A percentile compares a stretch with the other conserved stretches of the same genome.
These are phyloP conservation scores for Zaprionus vittiger DNA, from an alignment of 1,140 invertebrate species.

Conservation along the genomic window DNA sequence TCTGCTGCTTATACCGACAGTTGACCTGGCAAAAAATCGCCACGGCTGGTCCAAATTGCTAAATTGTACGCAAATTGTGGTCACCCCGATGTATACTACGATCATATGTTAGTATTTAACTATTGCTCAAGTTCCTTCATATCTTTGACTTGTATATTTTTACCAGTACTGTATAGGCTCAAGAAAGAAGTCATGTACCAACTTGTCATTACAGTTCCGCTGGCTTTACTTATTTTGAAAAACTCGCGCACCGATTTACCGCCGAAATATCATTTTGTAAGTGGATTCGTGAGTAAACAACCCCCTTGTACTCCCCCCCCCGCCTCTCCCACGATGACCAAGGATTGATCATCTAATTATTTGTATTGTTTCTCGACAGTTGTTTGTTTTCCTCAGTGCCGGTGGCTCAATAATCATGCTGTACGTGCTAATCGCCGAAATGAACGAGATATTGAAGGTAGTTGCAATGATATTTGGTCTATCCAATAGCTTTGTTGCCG, in stretches of 20 bases:
- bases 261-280: slow-evolving; percentile 51
- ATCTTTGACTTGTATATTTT: background rate
- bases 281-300: background rate
- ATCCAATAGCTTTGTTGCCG: slow-evolving; percentile 4
- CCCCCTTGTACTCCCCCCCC: no score
- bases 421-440: slow-evolving; percentile 6
- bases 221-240: slow-evolving; percentile 28
- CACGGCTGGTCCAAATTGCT: slow-evolving; percentile 28
- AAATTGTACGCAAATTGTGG: slow-evolving; percentile 17
- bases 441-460: slow-evolving; percentile 11
- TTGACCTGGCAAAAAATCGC: background rate
- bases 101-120: background rate
- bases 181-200: background rate
- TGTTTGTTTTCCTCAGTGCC: background rate
- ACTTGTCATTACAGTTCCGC: slow-evolving; percentile 29
- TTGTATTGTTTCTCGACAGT: background rate
- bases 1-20: slow-evolving; percentile 16
- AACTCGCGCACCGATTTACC: slow-evolving; percentile 53
- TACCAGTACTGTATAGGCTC: background rate
- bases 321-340: no score
- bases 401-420: slow-evolving; percentile 1
- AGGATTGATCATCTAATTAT: background rate
- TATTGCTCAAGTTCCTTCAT: background rate
- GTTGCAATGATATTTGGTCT: background rate
- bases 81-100: slow-evolving; percentile 9